phyloP scores from a whole-genome alignment of 2,113 vertebrate genomes.

The Electrona antarctica region DNA sequence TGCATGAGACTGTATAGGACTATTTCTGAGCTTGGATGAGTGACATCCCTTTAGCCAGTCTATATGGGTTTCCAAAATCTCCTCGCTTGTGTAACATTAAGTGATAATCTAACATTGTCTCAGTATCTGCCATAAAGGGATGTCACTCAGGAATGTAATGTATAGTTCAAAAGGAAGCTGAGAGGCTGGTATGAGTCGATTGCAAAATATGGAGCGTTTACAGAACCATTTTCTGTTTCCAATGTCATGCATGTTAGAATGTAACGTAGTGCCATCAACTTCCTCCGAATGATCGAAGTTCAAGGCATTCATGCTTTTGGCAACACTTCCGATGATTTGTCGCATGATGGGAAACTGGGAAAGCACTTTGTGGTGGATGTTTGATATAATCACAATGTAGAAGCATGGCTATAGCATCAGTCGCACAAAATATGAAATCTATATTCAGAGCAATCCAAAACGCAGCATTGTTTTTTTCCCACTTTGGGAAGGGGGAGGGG shows the following conservation, averaged over 20 bases:
- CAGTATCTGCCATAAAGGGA: conserved; percentile 72
- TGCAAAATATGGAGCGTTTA: conserved; percentile 72
- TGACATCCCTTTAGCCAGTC: conserved; percentile 59
- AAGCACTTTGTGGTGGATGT: conserved; percentile 80
- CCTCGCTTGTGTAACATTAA: conserved; percentile 17
- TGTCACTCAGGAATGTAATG: conserved; percentile 77
- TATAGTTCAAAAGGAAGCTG: conserved; percentile 64
- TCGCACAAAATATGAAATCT: conserved; percentile 51
- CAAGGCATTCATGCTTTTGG: conserved; percentile 96
- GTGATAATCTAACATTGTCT: conserved; percentile 47
- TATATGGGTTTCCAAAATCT: conserved; percentile 25
- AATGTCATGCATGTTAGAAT: conserved; percentile 84
- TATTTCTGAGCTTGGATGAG: conserved; percentile 38
- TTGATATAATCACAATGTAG: conserved; percentile 67
- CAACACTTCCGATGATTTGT: conserved; percentile 76
- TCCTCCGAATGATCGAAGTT: conserved; percentile 77
- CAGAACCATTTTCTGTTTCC: conserved; percentile 65
- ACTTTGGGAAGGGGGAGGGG: neutral
- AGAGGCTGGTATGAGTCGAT: conserved; percentile 66
- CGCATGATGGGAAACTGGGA: conserved; percentile 69
- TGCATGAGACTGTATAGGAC: conserved; percentile 19
- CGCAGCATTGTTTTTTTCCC: conserved; percentile 53
- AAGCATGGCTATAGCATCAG: conserved; percentile 61
- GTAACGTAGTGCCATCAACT: conserved; percentile 51
- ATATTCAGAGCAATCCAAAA: conserved; percentile 45